Percentiles rank a stretch among this genome's conserved stretches.
phyloP scores from a whole-genome alignment of 2,888 invertebrate genomes.

The Dendrolimus houi region DNA sequence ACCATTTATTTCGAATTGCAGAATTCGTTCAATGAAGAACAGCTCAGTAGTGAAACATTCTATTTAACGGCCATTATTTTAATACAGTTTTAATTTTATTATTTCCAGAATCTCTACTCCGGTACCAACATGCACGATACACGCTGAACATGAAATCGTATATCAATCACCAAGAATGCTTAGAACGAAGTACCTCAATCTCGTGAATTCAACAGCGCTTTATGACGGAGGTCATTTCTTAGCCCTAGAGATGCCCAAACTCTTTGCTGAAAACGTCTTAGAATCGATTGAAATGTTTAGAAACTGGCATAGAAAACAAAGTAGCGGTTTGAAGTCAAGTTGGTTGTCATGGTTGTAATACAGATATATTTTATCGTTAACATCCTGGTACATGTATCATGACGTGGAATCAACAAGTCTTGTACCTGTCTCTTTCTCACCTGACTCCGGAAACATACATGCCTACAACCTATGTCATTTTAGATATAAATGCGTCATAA shows the following conservation, averaged over 20 bases:
- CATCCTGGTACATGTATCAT: no score
- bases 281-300: conserved; percentile 23
- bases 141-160: conserved; percentile 80
- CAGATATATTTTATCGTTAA: no score
- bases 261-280: conserved; percentile 79
- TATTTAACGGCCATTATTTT: background rate
- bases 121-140: conserved; percentile 81
- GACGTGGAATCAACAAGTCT: no score
- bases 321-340: no score
- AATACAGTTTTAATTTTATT: background rate
- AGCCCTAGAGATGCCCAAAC: conserved; percentile 82
- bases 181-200: conserved; percentile 72
- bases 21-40: no score
- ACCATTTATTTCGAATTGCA: no score
- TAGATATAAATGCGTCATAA: no score
- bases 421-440: no score
- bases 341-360: no score
- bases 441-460: no score
- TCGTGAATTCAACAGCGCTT: conserved; percentile 78
- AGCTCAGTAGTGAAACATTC: no score
- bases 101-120: conserved; percentile 66
- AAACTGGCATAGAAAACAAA: conserved; percentile 3
- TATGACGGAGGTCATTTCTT: conserved; percentile 87
- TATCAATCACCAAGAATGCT: conserved; percentile 74
- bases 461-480: no score